Conservation (phyloP, 2,797 vertebrate genomes). For the Pelodytes ibericus region DNA sequence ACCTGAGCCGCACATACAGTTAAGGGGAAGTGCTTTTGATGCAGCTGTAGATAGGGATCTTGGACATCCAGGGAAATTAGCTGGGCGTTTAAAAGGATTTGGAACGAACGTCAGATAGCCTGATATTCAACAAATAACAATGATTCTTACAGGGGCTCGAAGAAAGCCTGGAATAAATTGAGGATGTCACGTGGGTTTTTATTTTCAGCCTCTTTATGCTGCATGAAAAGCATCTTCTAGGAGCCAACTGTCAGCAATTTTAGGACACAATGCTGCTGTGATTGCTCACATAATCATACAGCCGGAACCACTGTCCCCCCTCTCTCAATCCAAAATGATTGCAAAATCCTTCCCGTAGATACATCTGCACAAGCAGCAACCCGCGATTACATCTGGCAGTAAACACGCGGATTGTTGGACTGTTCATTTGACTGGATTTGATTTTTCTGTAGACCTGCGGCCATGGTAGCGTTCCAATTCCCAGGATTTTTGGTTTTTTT, state of each 20-base stretch:
- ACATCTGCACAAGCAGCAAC: slow-evolving; percentile 1
- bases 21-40: too few species aligned
- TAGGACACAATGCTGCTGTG: slow-evolving; percentile 27
- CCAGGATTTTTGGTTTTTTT: too few species aligned
- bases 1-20: too few species aligned
- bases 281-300: slow-evolving; percentile 24
- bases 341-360: not conserved
- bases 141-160: not conserved
- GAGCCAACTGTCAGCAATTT: slow-evolving; percentile 10
- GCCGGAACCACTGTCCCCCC: not conserved
- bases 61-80: not conserved
- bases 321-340: slow-evolving; percentile 5
- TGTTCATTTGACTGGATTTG: not conserved
- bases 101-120: not conserved
- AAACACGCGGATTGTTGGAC: not conserved
- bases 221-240: not conserved
- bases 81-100: not conserved
- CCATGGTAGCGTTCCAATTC: not conserved
- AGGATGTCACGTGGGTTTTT: not conserved
- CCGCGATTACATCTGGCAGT: not conserved
- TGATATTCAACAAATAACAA: not conserved
- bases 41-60: not conserved
- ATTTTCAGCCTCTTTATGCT: not conserved
- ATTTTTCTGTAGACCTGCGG: not conserved
- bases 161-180: slow-evolving; percentile 4